Percentiles rank a stretch among this genome's conserved stretches.
Evolutionary conservation across 1,140 invertebrate species (phyloP).

Genomic region (Zaprionus taronus): DNA sequence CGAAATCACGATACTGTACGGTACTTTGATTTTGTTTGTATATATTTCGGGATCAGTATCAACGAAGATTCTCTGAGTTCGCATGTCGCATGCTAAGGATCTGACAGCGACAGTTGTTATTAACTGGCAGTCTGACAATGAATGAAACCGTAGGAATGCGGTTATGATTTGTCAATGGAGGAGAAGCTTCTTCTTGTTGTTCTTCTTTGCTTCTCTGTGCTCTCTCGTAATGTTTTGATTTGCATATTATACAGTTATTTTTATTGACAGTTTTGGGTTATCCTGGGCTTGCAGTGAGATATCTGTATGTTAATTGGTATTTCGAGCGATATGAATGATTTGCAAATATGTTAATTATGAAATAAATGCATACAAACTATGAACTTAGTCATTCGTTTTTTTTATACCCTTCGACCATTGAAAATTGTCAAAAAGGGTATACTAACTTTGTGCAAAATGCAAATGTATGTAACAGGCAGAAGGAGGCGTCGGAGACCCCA

Average conservation of each 20-base stretch:
- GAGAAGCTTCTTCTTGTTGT: background rate
- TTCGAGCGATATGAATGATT: background rate
- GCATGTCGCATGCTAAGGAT: conserved; percentile 45
- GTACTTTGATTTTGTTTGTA: conserved; percentile 44
- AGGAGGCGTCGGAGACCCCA: no score
- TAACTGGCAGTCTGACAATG: conserved; percentile 59
- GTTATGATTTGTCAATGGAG: conserved; percentile 39
- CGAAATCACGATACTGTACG: conserved; percentile 67
- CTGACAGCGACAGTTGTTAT: conserved; percentile 55
- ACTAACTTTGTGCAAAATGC: no score
- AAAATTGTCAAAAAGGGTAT: no score
- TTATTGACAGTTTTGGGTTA: background rate
- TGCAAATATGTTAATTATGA: background rate
- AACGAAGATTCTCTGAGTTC: conserved; percentile 6
- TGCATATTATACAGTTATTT: conserved; percentile 2
- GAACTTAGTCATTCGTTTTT: no score
- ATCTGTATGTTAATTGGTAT: background rate
- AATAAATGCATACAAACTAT: no score
- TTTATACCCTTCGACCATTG: no score
- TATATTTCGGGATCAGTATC: background rate
- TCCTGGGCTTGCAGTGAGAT: background rate
- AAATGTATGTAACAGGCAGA: no score
- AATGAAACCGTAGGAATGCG: conserved; percentile 70
- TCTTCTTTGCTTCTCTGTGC: background rate
- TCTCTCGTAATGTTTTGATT: background rate